phyloP scores from a whole-genome alignment of 2,888 invertebrate species.

The Nasonovia ribisnigri region DNA sequence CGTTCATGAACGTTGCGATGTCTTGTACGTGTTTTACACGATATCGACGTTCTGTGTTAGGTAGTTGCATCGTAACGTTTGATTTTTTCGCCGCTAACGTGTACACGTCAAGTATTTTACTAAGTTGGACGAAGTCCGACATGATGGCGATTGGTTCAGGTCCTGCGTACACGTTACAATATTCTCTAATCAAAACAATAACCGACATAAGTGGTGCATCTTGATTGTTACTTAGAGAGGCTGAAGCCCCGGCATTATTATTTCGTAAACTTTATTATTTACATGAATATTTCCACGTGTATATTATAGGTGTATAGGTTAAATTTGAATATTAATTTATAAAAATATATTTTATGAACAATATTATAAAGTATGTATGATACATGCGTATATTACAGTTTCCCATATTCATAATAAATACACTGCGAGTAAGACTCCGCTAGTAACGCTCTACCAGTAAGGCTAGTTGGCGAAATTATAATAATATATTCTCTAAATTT shows the following conservation, averaged over 20 bases:
- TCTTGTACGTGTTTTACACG: not conserved
- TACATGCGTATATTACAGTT: not conserved
- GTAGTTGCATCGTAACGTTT: not conserved
- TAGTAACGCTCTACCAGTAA: not conserved
- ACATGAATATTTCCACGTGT: not conserved
- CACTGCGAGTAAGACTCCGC: not conserved
- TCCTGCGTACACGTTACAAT: not conserved
- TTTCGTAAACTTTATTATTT: not conserved
- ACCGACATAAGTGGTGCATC: not conserved
- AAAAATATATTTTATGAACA: not conserved
- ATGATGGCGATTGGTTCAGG: not conserved
- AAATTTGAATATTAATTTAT: constrained; percentile 2
- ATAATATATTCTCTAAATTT: not conserved
- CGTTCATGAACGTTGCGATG: not conserved
- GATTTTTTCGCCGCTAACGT: not conserved
- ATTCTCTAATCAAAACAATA: not conserved
- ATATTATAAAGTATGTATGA: not conserved
- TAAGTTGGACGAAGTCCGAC: not conserved
- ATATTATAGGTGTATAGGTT: not conserved
- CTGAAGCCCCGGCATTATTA: no score
- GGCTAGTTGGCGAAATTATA: not conserved
- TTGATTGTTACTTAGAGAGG: not conserved
- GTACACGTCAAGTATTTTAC: not conserved
- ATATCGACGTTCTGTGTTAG: not conserved
- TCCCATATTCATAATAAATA: not conserved